Evolutionary conservation across 2,113 vertebrate species (phyloP).

Genomic region (Hylia prasina): DNA sequence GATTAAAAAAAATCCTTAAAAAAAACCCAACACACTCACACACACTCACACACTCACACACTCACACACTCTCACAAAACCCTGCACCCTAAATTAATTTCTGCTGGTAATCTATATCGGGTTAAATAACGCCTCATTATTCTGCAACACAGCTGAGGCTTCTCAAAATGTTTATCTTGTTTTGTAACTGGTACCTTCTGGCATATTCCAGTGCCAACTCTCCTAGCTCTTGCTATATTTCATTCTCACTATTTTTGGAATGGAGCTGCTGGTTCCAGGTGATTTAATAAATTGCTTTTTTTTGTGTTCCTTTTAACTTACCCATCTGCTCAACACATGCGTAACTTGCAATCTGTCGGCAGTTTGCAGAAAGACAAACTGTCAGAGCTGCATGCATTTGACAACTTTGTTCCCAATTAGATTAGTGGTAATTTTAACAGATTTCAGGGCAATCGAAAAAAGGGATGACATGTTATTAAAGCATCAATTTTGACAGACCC

Average conservation of each 20-base stretch:
- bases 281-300: conserved; percentile 87
- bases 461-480: conserved; percentile 82
- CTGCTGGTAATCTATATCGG: conserved; percentile 81
- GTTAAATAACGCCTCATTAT: conserved; percentile 86
- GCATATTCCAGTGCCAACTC: conserved; percentile 81
- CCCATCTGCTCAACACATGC: conserved; percentile 88
- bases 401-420: conserved; percentile 86
- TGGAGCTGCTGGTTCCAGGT: conserved; percentile 86
- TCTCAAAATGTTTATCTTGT: conserved; percentile 89
- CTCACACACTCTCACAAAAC: conserved; percentile 65
- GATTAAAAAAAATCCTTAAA: conserved; percentile 48
- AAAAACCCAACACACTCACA: not conserved
- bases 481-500: conserved; percentile 81
- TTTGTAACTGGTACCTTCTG: conserved; percentile 88
- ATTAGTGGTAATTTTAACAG: conserved; percentile 87
- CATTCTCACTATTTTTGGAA: conserved; percentile 89
- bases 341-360: conserved; percentile 85
- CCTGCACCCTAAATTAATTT: conserved; percentile 82
- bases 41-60: conserved; percentile 12
- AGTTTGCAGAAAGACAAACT: conserved; percentile 86
- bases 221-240: conserved; percentile 83
- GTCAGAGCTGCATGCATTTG: conserved; percentile 82
- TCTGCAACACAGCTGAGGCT: conserved; percentile 85
- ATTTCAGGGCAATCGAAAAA: conserved; percentile 82
- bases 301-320: conserved; percentile 85